Base-by-base conservation (phyloP, 2,888 invertebrate genomes). In the Rhopalosiphum nymphaeae region DNA sequence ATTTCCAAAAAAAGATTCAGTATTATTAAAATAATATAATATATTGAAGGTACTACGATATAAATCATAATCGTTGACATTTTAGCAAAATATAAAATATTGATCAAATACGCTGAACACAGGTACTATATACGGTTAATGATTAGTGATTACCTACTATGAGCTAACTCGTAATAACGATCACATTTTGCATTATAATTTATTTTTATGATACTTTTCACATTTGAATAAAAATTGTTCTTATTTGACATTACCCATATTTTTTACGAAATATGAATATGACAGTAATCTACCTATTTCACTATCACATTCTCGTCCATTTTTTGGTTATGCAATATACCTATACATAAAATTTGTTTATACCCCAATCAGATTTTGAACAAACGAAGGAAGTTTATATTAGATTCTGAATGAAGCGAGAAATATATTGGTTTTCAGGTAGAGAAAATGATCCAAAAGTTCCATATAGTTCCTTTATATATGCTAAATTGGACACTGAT, bases 251-350 rank as follows among this genome's bases (percentile, higher is more conserved):
- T 78, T 36, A 78, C 36, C 9, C 78, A 78, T 78, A 36, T 78
- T 78, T 78, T 78, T 36, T 78, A 78, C 36, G 36, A 78, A 78
- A 36, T 36, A 78, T 78, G 78, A 78, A 36, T 78, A 78, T 78
- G 78, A 78, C 78, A 78, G 78, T 78, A 78, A 78, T 78, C 78
- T 78, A 78, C 78, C 78, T 78, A 36, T 36, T 78, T 78, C 36
- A 78, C 78, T 78, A 78, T 78, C 67, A n/a, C 67, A 67, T 16
- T 67, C 21, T 78, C 36, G 26, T 78, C 5, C 78, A 78, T 21
- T 78, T 36, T 78, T 36, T 36, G 78, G 67, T 36, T 36, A 78
- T 36, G 21, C 42, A 36, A 42, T 78, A 78, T 78, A 78, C 36
- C 36, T 21, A 78, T n/a, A 67, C 26, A 36, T 36, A 78, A 36